Base-by-base conservation (phyloP, 2,797 vertebrate species). In the Acrossocheilus fasciatus region DNA sequence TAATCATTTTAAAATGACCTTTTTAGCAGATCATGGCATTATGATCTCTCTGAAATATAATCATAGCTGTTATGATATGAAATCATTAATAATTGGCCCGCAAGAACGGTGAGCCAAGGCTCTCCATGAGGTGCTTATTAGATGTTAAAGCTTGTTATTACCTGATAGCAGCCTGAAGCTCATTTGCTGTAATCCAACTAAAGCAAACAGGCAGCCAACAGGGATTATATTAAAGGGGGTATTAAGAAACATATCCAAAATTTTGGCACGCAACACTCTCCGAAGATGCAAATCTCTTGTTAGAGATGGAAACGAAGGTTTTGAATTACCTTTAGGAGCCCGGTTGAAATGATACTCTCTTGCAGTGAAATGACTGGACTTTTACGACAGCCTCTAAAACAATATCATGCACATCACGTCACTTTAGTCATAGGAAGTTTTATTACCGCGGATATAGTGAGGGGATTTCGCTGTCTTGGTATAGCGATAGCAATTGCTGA, bases 121-220 rank as follows among this genome's bases (percentile, higher is more conserved):
- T 81, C 41, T 39, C 87, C 88, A 80, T 66, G 83, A 89, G 87
- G 89, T 87, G 78, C 84, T 80, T 87, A 90, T 91, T 90, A 89
- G 81, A 87, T 85, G 75, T 75, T 90, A 87, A 89, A 89, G 83
- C 92, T 88, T 84, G 76, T 91, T 91, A 92, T 90, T 91, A 88
- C 68, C 73, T 87, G 83, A 74, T 75, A 86, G 89, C 79, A 66
- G 88, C 87, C 84, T 90, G 83, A 77, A 88, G 74, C 89, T 85
- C 66, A 88, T 88, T 90, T 86, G 87, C 77, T 34, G 76, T 84
- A 87, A 84, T 89, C 83, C 87, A 84, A 87, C 86, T 87, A 84
- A 88, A 92, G 87, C 69, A 66, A 76, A 73, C 81, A 73, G 80
- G 86, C 82, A 87, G 86, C 86, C 88, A 84, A 80, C 54, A 66